Base-by-base conservation (phyloP, 2,888 invertebrate species). In the Spilarctia lutea region DNA sequence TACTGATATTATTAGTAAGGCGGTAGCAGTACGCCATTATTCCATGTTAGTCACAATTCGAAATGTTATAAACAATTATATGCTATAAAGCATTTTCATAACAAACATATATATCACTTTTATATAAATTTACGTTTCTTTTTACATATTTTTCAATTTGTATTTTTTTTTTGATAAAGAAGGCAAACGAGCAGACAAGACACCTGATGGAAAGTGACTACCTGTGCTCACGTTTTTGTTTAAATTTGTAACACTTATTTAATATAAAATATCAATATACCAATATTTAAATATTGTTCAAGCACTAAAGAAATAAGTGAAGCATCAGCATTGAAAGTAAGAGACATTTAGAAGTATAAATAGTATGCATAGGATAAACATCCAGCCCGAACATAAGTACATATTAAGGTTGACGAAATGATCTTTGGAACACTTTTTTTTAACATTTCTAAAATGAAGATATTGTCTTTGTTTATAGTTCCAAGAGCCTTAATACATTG, bases 21-120 rank as follows among this genome's bases (percentile, higher is more conserved):
- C 85, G 73, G 63, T 68, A 8, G 48, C 48, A 72, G 52, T 24
- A 27, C 39, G 35, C 24, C 48, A 79, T 73, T 69, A 75, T 74
- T 65, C 69, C 67, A 73, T 75, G 87, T 89, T 90, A 90, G 87
- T 88, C 81, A 89, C 88, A 76, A 68, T 74, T 83, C 72, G 75
- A 79, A 74, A 83, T 73, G 79, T 87, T 87, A 86, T 71, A 68
- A 80, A 78, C 73, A n/a, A 48, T 74, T 72, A 71, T 71, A 81
- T 79, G 66, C 67, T 76, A 18, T 42, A 72, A 30, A 39, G 67
- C 67, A 80, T 68, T 74, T 75, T 74, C 68, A 60, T 65, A 48
- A 78, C 75, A 70, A 66, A 70, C 65, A 65, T 69, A n/a, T n/a
- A n/a, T n/a, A n/a, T n/a, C n/a, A 45, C 24, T n/a, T 56, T 20